Evolutionary conservation across 2,888 invertebrate species (phyloP).

Genomic region (Bursaphelenchus okinawaensis): DNA sequence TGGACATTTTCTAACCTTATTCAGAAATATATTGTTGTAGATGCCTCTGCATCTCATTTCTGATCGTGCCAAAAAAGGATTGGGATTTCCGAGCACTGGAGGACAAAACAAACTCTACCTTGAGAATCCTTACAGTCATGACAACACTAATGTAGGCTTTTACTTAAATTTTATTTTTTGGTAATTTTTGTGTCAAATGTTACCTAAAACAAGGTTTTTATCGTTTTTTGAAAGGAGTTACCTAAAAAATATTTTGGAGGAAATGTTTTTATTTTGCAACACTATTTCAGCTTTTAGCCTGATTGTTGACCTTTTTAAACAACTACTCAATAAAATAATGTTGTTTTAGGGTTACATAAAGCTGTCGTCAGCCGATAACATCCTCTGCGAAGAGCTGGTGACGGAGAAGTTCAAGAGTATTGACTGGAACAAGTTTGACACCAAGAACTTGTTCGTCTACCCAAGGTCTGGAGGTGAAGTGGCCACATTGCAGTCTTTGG

Average conservation of each 20-base stretch:
- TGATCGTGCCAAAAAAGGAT: slow-evolving; percentile 27
- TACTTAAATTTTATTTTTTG: too few species aligned
- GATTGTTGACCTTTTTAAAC: too few species aligned
- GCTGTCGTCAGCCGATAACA: slow-evolving; percentile 32
- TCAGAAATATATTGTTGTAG: too few species aligned
- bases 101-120: slow-evolving; percentile 25
- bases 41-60: slow-evolving; percentile 16
- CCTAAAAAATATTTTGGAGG: too few species aligned
- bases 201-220: too few species aligned
- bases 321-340: too few species aligned
- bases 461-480: slow-evolving; percentile 24
- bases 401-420: slow-evolving; percentile 32
- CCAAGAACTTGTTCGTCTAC: slow-evolving; percentile 26
- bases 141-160: slow-evolving; percentile 22
- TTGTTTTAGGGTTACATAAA: slow-evolving; percentile 31
- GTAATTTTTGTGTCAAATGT: too few species aligned
- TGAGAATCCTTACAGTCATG: slow-evolving; percentile 25
- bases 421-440: slow-evolving; percentile 33
- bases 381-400: slow-evolving; percentile 27
- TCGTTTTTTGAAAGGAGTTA: too few species aligned
- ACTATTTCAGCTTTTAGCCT: too few species aligned
- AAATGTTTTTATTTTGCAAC: too few species aligned
- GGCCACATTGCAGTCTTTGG: slow-evolving; percentile 23
- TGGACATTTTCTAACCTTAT: too few species aligned
- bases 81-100: slow-evolving; percentile 23